Conservation (phyloP, 2,113 vertebrate species). For the Syngnathus typhle region DNA sequence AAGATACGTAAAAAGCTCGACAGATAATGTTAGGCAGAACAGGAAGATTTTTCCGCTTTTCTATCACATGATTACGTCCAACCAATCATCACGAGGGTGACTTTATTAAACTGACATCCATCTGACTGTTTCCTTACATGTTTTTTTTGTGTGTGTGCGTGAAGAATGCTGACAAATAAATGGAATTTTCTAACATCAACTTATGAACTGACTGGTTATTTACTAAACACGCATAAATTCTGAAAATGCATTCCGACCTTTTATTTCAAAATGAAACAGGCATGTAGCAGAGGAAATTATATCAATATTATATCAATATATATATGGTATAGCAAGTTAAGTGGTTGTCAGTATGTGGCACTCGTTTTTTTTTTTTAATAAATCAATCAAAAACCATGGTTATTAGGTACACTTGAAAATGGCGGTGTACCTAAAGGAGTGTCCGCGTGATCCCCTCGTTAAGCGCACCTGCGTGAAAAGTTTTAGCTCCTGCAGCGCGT, state of each 20-base stretch:
- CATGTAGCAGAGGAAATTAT: no score
- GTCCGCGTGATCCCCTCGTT: no score
- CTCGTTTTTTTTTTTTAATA: no score
- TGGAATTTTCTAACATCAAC: constrained; percentile 74
- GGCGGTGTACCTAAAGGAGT: no score
- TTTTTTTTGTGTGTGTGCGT: constrained; percentile 65
- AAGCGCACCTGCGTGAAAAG: no score
- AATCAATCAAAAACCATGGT: no score
- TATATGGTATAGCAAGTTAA: no score
- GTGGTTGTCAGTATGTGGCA: no score
- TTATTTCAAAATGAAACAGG: neutral
- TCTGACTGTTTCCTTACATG: constrained; percentile 48
- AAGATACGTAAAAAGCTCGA: neutral
- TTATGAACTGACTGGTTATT: neutral
- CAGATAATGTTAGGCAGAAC: neutral
- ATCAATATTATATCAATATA: no score
- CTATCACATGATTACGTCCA: neutral
- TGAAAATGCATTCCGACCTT: neutral
- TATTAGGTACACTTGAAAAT: no score
- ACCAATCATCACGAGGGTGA: neutral
- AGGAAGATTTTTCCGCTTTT: neutral
- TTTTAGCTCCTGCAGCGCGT: no score
- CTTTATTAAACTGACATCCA: constrained; percentile 27
- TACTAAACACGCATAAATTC: neutral
- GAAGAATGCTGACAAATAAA: constrained; percentile 81